Evolutionary conservation across 2,797 vertebrate species (phyloP).

Genomic region (Gadopsis marmoratus): DNA sequence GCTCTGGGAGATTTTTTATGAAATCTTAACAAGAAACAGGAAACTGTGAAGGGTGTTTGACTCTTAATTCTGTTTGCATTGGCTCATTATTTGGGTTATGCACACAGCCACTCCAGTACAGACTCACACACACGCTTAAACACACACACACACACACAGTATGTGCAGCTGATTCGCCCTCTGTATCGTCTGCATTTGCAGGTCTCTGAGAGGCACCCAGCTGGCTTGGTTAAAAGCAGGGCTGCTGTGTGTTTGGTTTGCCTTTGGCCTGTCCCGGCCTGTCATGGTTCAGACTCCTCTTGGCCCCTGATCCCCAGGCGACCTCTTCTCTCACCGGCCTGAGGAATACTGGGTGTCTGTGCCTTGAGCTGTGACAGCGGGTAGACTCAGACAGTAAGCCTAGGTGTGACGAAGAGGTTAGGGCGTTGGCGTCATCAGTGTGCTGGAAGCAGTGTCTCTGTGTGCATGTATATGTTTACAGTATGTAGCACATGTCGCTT

Average conservation of each 20-base stretch:
- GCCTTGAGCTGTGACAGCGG: constrained; percentile 41
- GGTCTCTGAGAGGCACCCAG: constrained; percentile 14
- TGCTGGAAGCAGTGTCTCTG: constrained; percentile 11
- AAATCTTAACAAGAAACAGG: constrained; percentile 46
- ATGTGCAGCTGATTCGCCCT: constrained; percentile 38
- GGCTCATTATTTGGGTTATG: constrained; percentile 52
- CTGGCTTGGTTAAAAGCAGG: constrained; percentile 8
- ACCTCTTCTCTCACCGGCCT: constrained; percentile 72
- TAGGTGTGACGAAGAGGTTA: constrained; percentile 69
- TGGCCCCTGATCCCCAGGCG: constrained; percentile 75
- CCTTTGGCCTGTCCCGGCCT: constrained; percentile 16
- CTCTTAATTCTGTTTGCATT: constrained; percentile 67
- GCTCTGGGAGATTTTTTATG: neutral
- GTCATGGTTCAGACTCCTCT: constrained; percentile 61
- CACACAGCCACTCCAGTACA: constrained; percentile 37
- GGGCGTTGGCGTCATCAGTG: constrained; percentile 61
- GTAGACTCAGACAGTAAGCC: constrained; percentile 53
- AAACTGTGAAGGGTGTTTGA: constrained; percentile 48
- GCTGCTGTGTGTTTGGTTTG: constrained; percentile 31
- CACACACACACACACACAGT: constrained; percentile 23
- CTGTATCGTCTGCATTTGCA: constrained; percentile 26
- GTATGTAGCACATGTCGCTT: constrained; percentile 41
- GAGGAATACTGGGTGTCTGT: constrained; percentile 77
- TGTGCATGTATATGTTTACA: constrained; percentile 1
- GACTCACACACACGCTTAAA: constrained; percentile 33